These are phyloP conservation scores for Iphiclides podalirius DNA, from an alignment of 2,888 invertebrate genomes.

Conservation along the genomic window DNA sequence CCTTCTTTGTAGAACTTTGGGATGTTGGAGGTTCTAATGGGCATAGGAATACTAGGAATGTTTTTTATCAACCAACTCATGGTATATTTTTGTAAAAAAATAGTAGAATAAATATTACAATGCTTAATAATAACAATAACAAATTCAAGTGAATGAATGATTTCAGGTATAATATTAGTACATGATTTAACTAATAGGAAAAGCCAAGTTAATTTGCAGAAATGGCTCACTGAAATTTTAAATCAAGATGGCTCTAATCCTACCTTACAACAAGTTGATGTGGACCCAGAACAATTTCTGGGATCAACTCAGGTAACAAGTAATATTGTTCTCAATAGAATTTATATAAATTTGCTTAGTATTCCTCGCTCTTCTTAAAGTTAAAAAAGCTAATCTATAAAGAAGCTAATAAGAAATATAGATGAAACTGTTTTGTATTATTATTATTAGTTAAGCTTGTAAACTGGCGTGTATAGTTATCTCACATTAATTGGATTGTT, in stretches of 20 bases:
- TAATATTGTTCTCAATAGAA: no score
- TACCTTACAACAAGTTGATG: slow-evolving; percentile 81
- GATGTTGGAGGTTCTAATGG: slow-evolving; percentile 97
- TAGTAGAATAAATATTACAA: no score
- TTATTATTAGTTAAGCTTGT: no score
- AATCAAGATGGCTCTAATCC: slow-evolving; percentile 82
- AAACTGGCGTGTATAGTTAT: no score
- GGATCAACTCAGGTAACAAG: slow-evolving; percentile 85
- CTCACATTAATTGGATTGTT: no score
- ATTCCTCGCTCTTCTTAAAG: no score
- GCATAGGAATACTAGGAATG: slow-evolving; percentile 94
- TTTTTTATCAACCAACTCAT: slow-evolving; percentile 96
- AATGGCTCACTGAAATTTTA: slow-evolving; percentile 95
- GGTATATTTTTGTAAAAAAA: slow-evolving; percentile 76
- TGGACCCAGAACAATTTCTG: slow-evolving; percentile 92
- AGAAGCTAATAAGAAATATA: no score
- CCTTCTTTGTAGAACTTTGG: slow-evolving; percentile 97
- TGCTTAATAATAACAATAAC: background rate
- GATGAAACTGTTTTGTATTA: no score
- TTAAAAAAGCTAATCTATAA: no score
- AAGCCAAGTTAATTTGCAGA: slow-evolving; percentile 94
- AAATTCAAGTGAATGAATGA: background rate
- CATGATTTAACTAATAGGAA: slow-evolving; percentile 98
- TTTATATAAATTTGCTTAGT: no score
- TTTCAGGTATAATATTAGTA: slow-evolving; percentile 92